Percentiles rank a stretch among this genome's conserved stretches.
Evolutionary conservation across 2,797 vertebrate species (phyloP).

Genomic region (Pipistrellus pipistrellus): DNA sequence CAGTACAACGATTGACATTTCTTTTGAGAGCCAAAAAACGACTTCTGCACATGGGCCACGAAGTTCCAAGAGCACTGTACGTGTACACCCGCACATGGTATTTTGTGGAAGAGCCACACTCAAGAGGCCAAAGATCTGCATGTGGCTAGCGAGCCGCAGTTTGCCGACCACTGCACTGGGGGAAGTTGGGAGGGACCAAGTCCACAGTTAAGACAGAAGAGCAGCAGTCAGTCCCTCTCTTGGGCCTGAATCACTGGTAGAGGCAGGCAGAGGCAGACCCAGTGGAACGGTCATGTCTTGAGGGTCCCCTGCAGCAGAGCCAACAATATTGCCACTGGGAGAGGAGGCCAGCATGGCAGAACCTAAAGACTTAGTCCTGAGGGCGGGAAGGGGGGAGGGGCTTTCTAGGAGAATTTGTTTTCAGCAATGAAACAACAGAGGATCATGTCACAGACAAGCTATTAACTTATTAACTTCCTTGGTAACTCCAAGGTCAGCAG

Average conservation of each 20-base stretch:
- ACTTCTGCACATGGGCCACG: too few species aligned
- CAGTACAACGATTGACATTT: too few species aligned
- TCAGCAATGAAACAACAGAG: background rate
- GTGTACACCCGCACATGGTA: too few species aligned
- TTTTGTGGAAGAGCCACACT: too few species aligned
- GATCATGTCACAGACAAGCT: background rate
- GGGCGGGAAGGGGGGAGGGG: too few species aligned
- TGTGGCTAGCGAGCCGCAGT: too few species aligned
- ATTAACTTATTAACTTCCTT: background rate
- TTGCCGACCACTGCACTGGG: too few species aligned
- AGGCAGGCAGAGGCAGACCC: background rate
- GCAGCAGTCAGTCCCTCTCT: background rate
- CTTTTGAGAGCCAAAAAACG: too few species aligned
- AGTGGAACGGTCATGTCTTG: accelerated
- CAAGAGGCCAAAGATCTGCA: too few species aligned
- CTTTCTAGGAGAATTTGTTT: background rate
- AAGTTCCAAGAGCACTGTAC: too few species aligned
- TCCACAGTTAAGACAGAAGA: background rate
- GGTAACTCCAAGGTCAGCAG: background rate
- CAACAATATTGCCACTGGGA: background rate
- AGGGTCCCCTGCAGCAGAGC: background rate
- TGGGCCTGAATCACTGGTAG: background rate
- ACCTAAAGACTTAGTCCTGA: background rate
- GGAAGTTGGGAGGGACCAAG: background rate
- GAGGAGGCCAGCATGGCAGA: background rate